phyloP scores from a whole-genome alignment of 2,797 vertebrate genomes.

The Carduelis carduelis region DNA sequence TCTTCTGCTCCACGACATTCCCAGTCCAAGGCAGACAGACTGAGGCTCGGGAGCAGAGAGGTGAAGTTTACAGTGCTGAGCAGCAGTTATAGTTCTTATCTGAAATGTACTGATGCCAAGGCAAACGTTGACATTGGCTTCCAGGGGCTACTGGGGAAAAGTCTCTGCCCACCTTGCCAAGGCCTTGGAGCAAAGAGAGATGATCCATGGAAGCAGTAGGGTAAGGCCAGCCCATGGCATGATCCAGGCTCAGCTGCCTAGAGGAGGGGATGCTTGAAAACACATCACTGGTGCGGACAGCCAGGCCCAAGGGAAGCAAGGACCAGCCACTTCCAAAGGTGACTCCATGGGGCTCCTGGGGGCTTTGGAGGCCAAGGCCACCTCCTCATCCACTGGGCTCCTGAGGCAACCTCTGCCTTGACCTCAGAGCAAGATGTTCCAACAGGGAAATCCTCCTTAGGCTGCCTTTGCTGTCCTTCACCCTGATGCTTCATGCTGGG shows the following conservation, averaged over 20 bases:
- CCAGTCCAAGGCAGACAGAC: background rate
- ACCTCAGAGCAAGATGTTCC: background rate
- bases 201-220: accelerated
- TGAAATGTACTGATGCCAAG: background rate
- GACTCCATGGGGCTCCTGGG: background rate
- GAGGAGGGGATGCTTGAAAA: background rate
- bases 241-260: background rate
- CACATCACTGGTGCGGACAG: accelerated
- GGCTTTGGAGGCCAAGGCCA: background rate
- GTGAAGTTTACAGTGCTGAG: background rate
- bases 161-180: background rate
- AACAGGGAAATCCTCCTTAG: background rate
- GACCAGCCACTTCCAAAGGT: background rate
- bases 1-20: background rate
- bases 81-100: background rate
- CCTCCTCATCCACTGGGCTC: background rate
- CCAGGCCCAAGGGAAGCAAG: background rate
- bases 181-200: background rate
- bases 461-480: accelerated
- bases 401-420: background rate
- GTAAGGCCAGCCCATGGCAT: background rate
- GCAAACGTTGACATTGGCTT: background rate
- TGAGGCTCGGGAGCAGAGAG: background rate
- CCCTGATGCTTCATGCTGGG: accelerated
- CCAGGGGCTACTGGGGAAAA: background rate